Conservation (phyloP, 2,113 vertebrate species). For the Aegypius monachus region DNA sequence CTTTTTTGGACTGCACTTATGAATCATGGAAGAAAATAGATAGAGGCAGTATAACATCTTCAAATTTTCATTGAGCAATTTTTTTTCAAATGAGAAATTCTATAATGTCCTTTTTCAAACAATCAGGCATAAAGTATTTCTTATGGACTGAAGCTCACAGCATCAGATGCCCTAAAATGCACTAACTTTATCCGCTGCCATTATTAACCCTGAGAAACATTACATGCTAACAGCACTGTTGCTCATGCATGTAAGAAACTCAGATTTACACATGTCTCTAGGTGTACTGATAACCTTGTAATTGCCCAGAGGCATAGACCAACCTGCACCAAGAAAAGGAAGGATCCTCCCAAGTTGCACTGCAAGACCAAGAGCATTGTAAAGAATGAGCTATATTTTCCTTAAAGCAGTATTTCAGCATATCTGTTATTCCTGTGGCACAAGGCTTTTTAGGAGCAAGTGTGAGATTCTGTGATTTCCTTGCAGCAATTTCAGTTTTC, state of each 20-base stretch:
- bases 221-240: not conserved
- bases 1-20: not conserved
- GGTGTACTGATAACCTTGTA: not conserved
- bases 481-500: not conserved
- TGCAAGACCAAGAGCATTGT: not conserved
- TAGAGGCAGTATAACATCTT: not conserved
- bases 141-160: not conserved
- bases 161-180: not conserved
- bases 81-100: not conserved
- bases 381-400: not conserved
- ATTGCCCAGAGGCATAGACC: not conserved
- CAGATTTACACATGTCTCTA: not conserved
- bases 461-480: not conserved
- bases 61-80: not conserved
- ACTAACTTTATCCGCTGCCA: not conserved
- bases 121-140: not conserved
- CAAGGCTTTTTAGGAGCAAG: not conserved
- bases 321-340: not conserved
- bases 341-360: not conserved
- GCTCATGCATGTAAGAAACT: not conserved
- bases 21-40: not conserved
- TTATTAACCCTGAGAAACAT: not conserved
- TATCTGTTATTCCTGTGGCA: not conserved
- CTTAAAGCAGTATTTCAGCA: not conserved
- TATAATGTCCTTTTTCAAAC: not conserved